Percentiles rank a stretch among this genome's conserved stretches.
phyloP scores from a whole-genome alignment of 2,113 vertebrate species.

The Phaethornis superciliosus region DNA sequence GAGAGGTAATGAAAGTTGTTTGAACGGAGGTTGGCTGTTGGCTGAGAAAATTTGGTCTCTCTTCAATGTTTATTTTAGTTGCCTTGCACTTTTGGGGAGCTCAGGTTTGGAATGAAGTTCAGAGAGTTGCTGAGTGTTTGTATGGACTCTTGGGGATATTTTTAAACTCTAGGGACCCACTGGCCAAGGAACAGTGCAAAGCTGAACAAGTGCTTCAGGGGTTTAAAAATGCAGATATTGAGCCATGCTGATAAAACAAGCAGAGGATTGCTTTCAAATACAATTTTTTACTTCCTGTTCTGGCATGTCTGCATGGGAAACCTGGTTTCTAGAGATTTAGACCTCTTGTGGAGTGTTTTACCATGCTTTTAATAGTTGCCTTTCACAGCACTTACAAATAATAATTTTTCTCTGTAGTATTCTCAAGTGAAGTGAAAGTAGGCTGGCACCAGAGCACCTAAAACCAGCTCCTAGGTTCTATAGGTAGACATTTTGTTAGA shows the following conservation, averaged over 20 bases:
- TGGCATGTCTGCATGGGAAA: neutral
- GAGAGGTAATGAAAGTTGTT: neutral
- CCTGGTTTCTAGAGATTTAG: neutral
- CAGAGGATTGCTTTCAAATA: neutral
- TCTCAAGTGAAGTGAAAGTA: neutral
- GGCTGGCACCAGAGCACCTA: neutral
- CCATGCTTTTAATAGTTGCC: neutral
- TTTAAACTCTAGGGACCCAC: neutral
- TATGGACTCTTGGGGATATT: neutral
- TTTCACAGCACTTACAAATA: neutral
- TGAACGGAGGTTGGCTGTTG: neutral
- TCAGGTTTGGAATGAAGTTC: neutral
- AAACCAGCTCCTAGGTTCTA: neutral
- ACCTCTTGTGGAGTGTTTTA: neutral
- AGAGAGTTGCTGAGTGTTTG: neutral
- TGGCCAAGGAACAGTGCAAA: slow-evolving; percentile 3
- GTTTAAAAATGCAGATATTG: neutral
- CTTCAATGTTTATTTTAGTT: neutral
- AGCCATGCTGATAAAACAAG: neutral
- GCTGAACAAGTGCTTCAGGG: slow-evolving; percentile 4
- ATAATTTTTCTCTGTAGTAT: neutral
- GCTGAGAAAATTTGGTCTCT: neutral
- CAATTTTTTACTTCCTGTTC: neutral
- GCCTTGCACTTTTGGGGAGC: neutral
- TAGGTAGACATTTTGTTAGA: neutral